Evolutionary conservation across 2,797 vertebrate genomes (phyloP), one percentile per base, ranked within the genome.

Genomic region (Urophycis tenuis): DNA sequence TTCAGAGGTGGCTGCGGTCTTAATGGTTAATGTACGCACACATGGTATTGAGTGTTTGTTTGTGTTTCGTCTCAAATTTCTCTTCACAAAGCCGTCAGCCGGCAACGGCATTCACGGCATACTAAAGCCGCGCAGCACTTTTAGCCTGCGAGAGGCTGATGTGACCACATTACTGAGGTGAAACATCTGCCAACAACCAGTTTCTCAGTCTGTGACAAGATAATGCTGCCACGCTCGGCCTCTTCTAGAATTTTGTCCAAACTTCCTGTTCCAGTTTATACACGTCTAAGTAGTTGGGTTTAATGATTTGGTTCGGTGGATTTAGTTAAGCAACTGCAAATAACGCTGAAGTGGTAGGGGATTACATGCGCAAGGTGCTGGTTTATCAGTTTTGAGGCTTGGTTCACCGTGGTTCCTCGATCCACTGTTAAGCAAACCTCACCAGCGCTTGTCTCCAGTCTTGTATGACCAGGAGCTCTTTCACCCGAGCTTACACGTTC

Each of bases 401-500:
- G 53, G 22, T 25, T 60, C 22, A 60, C n/a, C 25, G 29, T 67
- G 60, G 60, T 67, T 67, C n/a, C 3, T 67, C 8, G n/a, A n/a
- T 4, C 9, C 6, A 29, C 60, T 30, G 25, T 64, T 67, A 5
- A 67, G 60, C 25, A 29, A 29, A 67, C 11, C 60, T 29, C 11
- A 3, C 25, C 14, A 60, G 53, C 22, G 9, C 25, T 60, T 60
- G 53, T 60, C 9, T 25, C n/a, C 60, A 67, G 60, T 3, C 60
- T 67, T 29, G n/a, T 67, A 67, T 67, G 60, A 12, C 25, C 33
- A 8, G 76, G 75, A 71, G 72, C 75, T 77, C 73, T 85, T 81
- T 80, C 75, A 78, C 73, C 88, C 86, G 74, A 30, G 70, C 85
- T 81, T 84, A 84, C 86, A 79, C 35, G 36, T 78, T 85, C 85